phyloP scores from a whole-genome alignment of 2,888 invertebrate species.

The Sturmia bella region DNA sequence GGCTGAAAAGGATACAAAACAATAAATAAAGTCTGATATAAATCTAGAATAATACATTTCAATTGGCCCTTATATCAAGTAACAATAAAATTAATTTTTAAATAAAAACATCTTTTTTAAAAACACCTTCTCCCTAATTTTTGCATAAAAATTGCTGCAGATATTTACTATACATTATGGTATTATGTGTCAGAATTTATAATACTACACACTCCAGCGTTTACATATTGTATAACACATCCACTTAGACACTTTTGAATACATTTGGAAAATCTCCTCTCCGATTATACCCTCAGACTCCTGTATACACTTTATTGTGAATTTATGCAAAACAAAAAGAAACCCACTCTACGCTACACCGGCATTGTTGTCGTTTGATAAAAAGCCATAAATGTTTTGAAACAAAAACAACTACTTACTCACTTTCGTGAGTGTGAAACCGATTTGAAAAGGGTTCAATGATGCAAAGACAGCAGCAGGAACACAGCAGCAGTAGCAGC shows the following conservation, averaged over 20 bases:
- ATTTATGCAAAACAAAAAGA: constrained; percentile 42
- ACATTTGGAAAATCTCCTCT: neutral
- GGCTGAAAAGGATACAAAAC: too few relatives aligned
- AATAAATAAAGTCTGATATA: too few relatives aligned
- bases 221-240: constrained; percentile 16
- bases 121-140: constrained; percentile 14
- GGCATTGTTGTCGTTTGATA: constrained; percentile 27
- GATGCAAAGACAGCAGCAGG: constrained; percentile 1
- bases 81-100: too few relatives aligned
- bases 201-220: neutral
- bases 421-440: neutral
- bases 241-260: constrained; percentile 17
- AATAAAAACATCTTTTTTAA: neutral
- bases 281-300: neutral
- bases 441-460: constrained; percentile 8
- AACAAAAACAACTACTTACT: constrained; percentile 29
- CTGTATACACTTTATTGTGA: constrained; percentile 18
- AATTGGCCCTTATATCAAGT: too few relatives aligned
- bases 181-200: constrained; percentile 2
- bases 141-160: neutral
- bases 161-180: constrained; percentile 23
- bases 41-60: too few relatives aligned
- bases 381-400: constrained; percentile 42
- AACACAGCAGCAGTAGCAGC: constrained; percentile 8
- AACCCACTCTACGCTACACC: neutral